Evolutionary conservation across 2,888 invertebrate species (phyloP).

Genomic region (Hydriomena furcata): DNA sequence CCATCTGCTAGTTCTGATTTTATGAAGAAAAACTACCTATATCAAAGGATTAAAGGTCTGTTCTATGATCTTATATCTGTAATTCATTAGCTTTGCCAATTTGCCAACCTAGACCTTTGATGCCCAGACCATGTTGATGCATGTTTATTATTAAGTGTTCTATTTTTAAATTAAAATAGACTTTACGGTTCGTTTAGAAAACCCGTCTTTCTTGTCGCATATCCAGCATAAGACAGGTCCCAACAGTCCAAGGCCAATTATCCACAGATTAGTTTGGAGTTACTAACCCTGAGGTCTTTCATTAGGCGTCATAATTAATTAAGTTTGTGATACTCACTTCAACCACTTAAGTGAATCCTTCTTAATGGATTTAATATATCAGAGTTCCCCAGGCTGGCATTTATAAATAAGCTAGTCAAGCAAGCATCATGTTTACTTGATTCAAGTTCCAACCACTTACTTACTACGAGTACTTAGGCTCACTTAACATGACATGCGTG

Average conservation of each 20-base stretch:
- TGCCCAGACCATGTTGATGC: too few species aligned
- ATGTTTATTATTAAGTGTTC: too few species aligned
- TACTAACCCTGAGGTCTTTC: constrained; percentile 15
- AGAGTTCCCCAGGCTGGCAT: constrained; percentile 11
- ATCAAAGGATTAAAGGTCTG: too few species aligned
- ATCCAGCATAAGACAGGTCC: constrained; percentile 12
- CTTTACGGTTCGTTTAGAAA: constrained; percentile 2
- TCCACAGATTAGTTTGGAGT: constrained; percentile 16
- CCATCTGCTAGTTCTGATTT: too few species aligned
- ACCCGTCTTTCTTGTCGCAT: constrained; percentile 9
- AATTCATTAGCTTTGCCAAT: too few species aligned
- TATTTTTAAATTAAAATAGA: background rate
- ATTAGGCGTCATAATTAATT: constrained; percentile 28
- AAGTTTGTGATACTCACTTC: constrained; percentile 21
- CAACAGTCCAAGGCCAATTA: constrained; percentile 19
- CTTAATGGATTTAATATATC: constrained; percentile 25
- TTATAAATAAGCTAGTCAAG: constrained; percentile 10
- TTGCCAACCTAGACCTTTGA: too few species aligned
- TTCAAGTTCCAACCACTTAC: background rate
- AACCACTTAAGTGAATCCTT: constrained; percentile 21
- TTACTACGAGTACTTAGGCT: too few species aligned
- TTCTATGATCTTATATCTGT: too few species aligned
- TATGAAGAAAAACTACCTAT: too few species aligned
- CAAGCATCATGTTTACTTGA: background rate
- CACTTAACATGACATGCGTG: background rate